Base-by-base conservation (phyloP, 2,113 vertebrate species). In the Paedocypris sp. region DNA sequence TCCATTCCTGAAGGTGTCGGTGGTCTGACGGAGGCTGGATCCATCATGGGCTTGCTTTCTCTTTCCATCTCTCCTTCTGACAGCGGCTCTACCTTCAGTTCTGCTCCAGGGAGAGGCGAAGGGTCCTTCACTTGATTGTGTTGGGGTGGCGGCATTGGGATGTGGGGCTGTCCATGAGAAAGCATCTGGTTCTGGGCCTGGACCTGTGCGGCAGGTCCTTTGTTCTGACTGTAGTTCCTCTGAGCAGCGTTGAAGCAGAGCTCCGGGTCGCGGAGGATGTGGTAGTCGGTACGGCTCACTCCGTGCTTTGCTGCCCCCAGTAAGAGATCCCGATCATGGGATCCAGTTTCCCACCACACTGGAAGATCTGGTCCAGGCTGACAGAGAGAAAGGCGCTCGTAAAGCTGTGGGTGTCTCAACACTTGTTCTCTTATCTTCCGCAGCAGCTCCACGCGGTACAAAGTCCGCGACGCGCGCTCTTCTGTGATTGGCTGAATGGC, bases 401-500 rank as follows among this genome's bases (percentile, higher is more conserved):
- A 91, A 6, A 98, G 70, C 23, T 89, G 87, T 0, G 85, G 80
- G 64, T 99, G 93, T 12, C 90, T 87, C 8, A 99, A 88, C 3
- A 94, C 92, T 77, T 99, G 95, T 38, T 99, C 94, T 35, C 95
- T 79, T 48, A 99, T 91, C 78, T 97, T 95, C n/a, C 95, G 87
- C 9, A 99, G 85, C 61, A 99, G 79, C 62, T 99, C 94, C 33
- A 99, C 91, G 43, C 95, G 87, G 78, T 99, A 99, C 38, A 99
- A 75, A 1, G 95, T 99, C 45, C 95, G 89, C 19, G 95, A 99
- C 0, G 95, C 95, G 3, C 95, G 88, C 32, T 99, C 95, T 75
- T 99, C 95, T 16, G 95, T 99, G 71, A 99, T 99, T 3, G 94
- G 92, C 47, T 96, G 93, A 73, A 99, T 97, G 66, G 85, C 93